Conservation (phyloP, 1,140 invertebrate species). For the Magallana angulata region DNA sequence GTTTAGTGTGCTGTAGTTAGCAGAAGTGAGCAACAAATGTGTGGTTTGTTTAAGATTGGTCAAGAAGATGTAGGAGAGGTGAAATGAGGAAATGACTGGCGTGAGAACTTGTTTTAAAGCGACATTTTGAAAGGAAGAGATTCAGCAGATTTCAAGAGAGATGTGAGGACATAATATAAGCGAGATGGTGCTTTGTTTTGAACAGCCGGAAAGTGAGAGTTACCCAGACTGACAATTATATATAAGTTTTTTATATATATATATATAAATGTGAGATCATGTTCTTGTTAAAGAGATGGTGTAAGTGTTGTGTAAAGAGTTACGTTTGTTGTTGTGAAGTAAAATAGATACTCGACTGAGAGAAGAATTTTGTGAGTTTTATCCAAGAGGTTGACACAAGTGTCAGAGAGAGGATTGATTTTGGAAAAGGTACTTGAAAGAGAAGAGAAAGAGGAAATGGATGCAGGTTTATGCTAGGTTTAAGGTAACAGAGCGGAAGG, state of each 20-base stretch:
- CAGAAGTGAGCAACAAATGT: neutral
- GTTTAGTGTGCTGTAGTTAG: neutral
- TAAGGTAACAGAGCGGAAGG: too few species aligned
- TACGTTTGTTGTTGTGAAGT: neutral
- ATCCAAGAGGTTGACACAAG: neutral
- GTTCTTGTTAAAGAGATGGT: neutral
- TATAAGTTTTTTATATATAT: neutral
- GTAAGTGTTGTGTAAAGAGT: conserved; percentile 20
- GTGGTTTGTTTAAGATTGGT: neutral
- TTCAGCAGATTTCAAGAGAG: conserved; percentile 8
- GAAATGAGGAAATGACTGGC: neutral
- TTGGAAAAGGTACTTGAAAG: neutral
- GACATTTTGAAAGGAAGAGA: neutral
- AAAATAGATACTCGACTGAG: neutral
- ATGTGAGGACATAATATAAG: neutral
- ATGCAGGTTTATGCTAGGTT: too few species aligned
- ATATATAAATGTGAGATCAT: neutral
- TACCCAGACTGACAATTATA: neutral
- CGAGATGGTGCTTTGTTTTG: neutral
- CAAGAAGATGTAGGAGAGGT: neutral
- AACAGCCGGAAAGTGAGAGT: neutral
- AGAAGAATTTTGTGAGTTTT: neutral
- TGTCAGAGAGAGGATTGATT: neutral
- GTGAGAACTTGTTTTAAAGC: conserved; percentile 9
- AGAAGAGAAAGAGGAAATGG: too few species aligned